phyloP scores from a whole-genome alignment of 1,140 invertebrate species.

The Trichonephila clavata region DNA sequence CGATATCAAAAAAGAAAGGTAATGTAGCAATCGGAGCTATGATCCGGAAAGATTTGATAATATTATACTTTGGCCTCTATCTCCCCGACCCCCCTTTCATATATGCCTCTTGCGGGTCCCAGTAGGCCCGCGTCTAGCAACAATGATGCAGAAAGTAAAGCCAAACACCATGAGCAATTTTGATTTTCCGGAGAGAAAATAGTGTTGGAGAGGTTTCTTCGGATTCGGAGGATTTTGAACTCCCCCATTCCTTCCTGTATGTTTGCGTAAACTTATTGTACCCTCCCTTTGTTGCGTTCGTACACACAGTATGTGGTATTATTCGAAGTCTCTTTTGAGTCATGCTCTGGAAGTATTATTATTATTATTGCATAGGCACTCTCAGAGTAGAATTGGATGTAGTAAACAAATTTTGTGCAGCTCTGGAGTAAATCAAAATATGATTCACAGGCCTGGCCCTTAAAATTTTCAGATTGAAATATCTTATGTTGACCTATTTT shows the following conservation, averaged over 20 bases:
- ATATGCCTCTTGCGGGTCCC: background rate
- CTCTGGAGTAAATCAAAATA: background rate
- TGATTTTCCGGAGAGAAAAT: conserved; percentile 13
- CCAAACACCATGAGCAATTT: conserved; percentile 61
- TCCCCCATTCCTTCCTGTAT: background rate
- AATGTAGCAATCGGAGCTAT: conserved; percentile 63
- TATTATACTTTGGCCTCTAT: conserved; percentile 44
- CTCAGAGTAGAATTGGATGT: background rate
- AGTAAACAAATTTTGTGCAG: background rate
- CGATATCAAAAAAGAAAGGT: conserved; percentile 35
- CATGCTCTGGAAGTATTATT: conserved; percentile 3
- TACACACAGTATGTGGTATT: background rate
- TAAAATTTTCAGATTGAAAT: background rate
- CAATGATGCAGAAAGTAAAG: conserved; percentile 24
- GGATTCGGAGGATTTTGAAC: conserved; percentile 2
- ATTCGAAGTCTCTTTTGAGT: background rate
- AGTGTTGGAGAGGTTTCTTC: background rate
- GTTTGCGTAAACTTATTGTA: conserved; percentile 34
- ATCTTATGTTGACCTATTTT: background rate
- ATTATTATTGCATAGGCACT: background rate
- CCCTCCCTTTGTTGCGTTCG: background rate
- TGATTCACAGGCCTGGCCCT: background rate
- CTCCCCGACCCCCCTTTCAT: background rate
- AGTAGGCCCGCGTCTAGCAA: conserved; percentile 5
- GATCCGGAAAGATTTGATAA: conserved; percentile 75